These are phyloP conservation scores for Petrosia ficiformis DNA, from an alignment of 37 sponge, comb jelly and placozoan genomes.

Conservation along the genomic window DNA sequence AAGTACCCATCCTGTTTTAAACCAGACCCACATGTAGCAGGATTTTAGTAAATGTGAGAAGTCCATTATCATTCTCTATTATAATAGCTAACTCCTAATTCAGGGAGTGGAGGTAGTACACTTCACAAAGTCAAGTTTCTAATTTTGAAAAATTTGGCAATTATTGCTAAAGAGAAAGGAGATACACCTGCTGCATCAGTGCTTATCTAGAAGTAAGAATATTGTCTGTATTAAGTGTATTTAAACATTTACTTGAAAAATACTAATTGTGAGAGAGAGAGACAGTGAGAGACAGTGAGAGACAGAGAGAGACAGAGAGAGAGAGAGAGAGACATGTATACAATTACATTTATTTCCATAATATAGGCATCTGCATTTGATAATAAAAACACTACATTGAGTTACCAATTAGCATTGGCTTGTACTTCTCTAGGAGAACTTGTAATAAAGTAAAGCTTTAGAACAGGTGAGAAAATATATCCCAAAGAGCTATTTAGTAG, in stretches of 20 bases:
- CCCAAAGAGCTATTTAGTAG: too few species aligned
- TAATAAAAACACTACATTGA: conserved; percentile 43
- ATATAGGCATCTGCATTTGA: conserved; percentile 51
- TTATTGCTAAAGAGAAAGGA: conserved; percentile 47
- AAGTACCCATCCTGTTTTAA: too few species aligned
- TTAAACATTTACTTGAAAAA: neutral
- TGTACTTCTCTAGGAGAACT: conserved; percentile 60
- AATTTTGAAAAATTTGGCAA: conserved; percentile 56
- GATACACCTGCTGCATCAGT: conserved; percentile 56
- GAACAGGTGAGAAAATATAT: too few species aligned
- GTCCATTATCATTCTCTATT: too few species aligned
- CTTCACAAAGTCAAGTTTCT: conserved; percentile 52
- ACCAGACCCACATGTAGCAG: too few species aligned
- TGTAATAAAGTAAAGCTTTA: conserved; percentile 41
- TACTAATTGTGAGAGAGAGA: neutral
- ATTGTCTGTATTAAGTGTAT: neutral
- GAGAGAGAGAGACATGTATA: too few species aligned
- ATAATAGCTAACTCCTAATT: too few species aligned
- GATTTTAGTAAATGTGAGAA: too few species aligned
- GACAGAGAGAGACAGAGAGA: neutral
- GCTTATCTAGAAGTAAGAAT: conserved; percentile 59
- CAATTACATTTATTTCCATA: too few species aligned
- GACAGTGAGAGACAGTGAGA: too few species aligned
- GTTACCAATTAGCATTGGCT: conserved; percentile 54
- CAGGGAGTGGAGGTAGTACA: neutral